These are phyloP conservation scores for Synodontis membranacea DNA, from an alignment of 2,113 vertebrate genomes.

Conservation along the genomic window DNA sequence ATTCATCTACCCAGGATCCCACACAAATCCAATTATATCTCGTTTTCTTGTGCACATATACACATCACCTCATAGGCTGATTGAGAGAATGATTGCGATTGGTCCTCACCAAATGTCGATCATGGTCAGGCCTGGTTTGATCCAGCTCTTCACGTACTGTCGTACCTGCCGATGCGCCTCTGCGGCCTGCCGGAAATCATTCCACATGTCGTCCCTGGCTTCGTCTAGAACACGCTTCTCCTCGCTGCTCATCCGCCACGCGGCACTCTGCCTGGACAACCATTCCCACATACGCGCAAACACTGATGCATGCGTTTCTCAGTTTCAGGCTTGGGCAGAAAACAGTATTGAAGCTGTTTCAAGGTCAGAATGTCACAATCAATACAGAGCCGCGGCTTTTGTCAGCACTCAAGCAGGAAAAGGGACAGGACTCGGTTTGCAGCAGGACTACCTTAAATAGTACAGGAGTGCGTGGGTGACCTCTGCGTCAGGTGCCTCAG, in stretches of 20 bases:
- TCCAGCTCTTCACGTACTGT: slow-evolving; percentile 91
- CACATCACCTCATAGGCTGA: background rate
- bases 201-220: slow-evolving; percentile 96
- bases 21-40: background rate
- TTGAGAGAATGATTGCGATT: background rate
- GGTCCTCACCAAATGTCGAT: slow-evolving; percentile 93
- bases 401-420: background rate
- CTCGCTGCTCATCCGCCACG: slow-evolving; percentile 89
- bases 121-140: slow-evolving; percentile 96
- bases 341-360: background rate
- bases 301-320: background rate
- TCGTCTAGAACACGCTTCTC: slow-evolving; percentile 90
- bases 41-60: background rate
- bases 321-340: background rate
- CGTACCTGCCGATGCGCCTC: slow-evolving; percentile 97
- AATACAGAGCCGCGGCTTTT: background rate
- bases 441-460: slow-evolving; percentile 35
- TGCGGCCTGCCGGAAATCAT: slow-evolving; percentile 92
- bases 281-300: background rate
- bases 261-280: slow-evolving; percentile 80
- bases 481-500: slow-evolving; percentile 41
- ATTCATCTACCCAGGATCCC: background rate
- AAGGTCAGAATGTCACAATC: background rate
- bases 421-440: slow-evolving; percentile 18
- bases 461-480: slow-evolving; percentile 23